A percentile compares a stretch with the other conserved stretches of the same genome.
Conservation (phyloP, 2,113 vertebrate genomes). For the Centropristis striata region DNA sequence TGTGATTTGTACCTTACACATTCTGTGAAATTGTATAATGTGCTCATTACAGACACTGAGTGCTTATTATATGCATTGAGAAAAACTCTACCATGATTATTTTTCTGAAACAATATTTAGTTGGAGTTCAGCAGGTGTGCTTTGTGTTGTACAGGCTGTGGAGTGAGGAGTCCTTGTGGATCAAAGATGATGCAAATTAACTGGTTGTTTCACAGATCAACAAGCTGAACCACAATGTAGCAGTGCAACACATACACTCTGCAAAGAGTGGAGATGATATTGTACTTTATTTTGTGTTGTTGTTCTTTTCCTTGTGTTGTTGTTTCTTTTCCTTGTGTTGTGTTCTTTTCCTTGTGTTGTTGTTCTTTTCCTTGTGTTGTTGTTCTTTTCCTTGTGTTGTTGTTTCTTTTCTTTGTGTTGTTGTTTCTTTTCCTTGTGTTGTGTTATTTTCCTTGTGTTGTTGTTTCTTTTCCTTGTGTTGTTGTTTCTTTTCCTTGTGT, state of each 20-base stretch:
- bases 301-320: too few relatives aligned
- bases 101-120: constrained; percentile 13
- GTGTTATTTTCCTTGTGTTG: too few relatives aligned
- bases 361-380: too few relatives aligned
- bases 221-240: not conserved
- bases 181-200: not conserved
- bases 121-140: not conserved
- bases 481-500: too few relatives aligned
- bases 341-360: too few relatives aligned
- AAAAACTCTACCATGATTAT: not conserved
- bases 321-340: too few relatives aligned
- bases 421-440: too few relatives aligned
- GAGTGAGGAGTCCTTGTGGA: not conserved
- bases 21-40: constrained; percentile 23
- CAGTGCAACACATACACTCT: not conserved
- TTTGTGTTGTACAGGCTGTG: not conserved
- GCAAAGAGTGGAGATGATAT: not conserved
- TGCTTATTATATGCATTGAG: constrained; percentile 6
- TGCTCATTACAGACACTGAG: constrained; percentile 7
- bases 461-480: too few relatives aligned
- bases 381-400: too few relatives aligned
- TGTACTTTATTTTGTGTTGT: too few relatives aligned
- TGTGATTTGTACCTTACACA: constrained; percentile 35
- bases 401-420: too few relatives aligned
- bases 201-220: constrained; percentile 7